Evolutionary conservation across 2,113 vertebrate genomes (phyloP).

Genomic region (Silurus meridionalis): DNA sequence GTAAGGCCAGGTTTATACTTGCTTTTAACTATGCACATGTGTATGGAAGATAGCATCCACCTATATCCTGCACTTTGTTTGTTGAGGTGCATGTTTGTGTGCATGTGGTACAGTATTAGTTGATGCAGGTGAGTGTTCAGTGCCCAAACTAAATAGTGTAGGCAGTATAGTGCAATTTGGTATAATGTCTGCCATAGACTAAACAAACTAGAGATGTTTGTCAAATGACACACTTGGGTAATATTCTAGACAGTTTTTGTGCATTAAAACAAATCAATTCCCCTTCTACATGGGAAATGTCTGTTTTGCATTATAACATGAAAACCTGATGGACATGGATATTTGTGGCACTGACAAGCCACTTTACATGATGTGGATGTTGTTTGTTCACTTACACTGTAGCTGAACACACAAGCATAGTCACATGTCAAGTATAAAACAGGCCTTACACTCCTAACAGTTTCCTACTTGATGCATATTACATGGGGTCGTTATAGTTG

Average conservation of each 20-base stretch:
- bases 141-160: not conserved
- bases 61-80: not conserved
- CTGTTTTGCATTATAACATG: constrained; percentile 13
- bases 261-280: not conserved
- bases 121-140: constrained; percentile 2
- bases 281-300: not conserved
- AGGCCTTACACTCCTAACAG: constrained; percentile 50
- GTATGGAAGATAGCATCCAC: not conserved
- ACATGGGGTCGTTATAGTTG: constrained; percentile 95
- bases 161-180: constrained; percentile 8
- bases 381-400: not conserved
- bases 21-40: constrained; percentile 1
- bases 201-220: not conserved
- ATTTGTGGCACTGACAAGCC: constrained; percentile 1
- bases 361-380: not conserved
- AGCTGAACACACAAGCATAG: constrained; percentile 16
- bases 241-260: constrained; percentile 4
- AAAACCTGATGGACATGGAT: not conserved
- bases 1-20: constrained; percentile 26
- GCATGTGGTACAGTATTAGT: not conserved
- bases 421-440: constrained; percentile 65
- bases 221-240: not conserved
- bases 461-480: constrained; percentile 53
- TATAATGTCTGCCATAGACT: constrained; percentile 6
- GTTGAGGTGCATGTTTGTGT: not conserved